Evolutionary conservation across 1,140 invertebrate species (phyloP).

Genomic region (Cherax destructor): DNA sequence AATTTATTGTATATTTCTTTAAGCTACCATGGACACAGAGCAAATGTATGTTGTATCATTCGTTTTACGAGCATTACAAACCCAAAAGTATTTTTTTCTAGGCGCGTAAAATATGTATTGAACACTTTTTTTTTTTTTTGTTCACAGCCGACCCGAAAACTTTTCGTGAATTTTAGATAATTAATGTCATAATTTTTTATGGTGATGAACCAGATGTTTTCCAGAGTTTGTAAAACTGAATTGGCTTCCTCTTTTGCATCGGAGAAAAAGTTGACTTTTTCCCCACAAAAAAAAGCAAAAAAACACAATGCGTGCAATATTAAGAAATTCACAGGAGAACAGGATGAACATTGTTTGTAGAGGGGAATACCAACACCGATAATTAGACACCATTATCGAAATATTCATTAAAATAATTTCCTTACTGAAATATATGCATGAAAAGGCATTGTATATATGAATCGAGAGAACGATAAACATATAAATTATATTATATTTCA

Average conservation of each 20-base stretch:
- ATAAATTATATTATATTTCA: conserved; percentile 1
- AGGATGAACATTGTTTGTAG: neutral
- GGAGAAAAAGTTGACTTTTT: conserved; percentile 22
- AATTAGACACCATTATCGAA: neutral
- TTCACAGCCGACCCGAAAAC: neutral
- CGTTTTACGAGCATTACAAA: neutral
- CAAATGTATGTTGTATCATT: neutral
- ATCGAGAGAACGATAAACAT: neutral
- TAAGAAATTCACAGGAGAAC: neutral
- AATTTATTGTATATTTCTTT: neutral
- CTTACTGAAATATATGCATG: too few species aligned
- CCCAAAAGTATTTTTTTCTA: neutral
- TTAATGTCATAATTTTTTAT: conserved; percentile 36
- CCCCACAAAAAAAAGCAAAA: neutral
- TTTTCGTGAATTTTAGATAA: conserved; percentile 27
- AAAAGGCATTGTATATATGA: neutral
- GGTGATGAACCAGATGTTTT: conserved; percentile 28
- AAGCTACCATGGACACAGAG: neutral
- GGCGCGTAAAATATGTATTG: neutral
- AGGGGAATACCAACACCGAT: neutral
- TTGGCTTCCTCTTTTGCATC: conserved; percentile 30
- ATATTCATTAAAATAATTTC: neutral
- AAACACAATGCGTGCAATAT: neutral
- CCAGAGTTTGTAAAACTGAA: conserved; percentile 12
- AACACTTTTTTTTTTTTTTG: neutral